Conservation (phyloP, 2,797 vertebrate genomes). For the Chiroxiphia lanceolata region DNA sequence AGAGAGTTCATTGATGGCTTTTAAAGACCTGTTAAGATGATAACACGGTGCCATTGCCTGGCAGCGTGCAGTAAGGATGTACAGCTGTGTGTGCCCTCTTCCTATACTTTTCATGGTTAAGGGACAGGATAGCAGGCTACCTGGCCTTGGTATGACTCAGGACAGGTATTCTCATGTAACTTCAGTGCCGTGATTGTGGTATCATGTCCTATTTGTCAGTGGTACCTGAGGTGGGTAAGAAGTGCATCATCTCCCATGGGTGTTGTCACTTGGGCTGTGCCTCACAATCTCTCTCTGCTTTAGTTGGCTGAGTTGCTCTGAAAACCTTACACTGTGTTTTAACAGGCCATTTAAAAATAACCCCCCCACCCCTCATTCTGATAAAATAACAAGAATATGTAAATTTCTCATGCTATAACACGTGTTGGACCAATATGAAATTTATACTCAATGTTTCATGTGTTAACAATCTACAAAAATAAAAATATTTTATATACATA, state of each 20-base stretch:
- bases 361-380: background rate
- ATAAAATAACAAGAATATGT: background rate
- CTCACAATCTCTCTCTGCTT: rapidly evolving
- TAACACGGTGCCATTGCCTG: background rate
- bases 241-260: rapidly evolving
- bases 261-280: background rate
- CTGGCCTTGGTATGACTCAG: background rate
- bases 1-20: background rate
- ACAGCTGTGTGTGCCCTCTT: background rate
- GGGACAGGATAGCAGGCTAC: background rate
- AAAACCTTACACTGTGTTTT: background rate
- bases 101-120: background rate
- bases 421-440: background rate
- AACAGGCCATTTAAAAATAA: background rate
- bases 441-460: background rate
- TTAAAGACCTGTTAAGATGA: background rate
- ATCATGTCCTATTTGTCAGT: rapidly evolving
- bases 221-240: background rate
- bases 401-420: background rate
- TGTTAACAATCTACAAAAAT: background rate
- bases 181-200: background rate
- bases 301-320: rapidly evolving
- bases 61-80: background rate
- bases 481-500: background rate
- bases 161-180: background rate